A percentile compares a stretch with the other conserved stretches of the same genome.
Conservation (phyloP, 2,888 invertebrate genomes). For the Leucozona laternaria region DNA sequence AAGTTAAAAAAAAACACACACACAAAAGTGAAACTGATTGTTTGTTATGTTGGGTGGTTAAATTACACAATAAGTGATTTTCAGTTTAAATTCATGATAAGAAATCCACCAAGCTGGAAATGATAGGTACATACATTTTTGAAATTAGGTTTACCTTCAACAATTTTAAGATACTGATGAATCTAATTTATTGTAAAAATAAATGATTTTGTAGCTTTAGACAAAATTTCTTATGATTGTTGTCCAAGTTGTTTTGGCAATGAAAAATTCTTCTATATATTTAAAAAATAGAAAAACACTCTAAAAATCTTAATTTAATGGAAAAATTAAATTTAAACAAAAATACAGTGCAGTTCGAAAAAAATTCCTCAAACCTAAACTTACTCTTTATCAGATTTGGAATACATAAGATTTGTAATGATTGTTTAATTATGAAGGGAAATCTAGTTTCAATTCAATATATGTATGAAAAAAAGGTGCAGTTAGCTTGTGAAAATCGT, state of each 20-base stretch:
- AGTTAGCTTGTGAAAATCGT: too few relatives aligned
- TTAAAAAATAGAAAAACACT: too few relatives aligned
- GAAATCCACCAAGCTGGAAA: background rate
- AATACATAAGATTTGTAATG: too few relatives aligned
- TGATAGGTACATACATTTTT: background rate
- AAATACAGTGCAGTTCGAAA: too few relatives aligned
- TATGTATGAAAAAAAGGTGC: too few relatives aligned
- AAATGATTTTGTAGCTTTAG: background rate
- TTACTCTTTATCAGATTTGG: too few relatives aligned
- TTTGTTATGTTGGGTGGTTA: background rate
- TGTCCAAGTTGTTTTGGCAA: background rate
- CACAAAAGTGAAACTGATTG: background rate
- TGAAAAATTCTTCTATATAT: background rate
- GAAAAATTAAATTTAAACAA: too few relatives aligned
- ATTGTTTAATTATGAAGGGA: too few relatives aligned
- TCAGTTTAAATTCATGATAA: background rate
- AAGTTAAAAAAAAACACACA: constrained; percentile 17
- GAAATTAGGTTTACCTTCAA: background rate
- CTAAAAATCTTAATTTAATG: too few relatives aligned
- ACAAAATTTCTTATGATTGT: background rate
- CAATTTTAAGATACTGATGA: background rate
- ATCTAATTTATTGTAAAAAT: background rate
- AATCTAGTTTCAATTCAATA: too few relatives aligned
- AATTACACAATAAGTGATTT: constrained; percentile 13
- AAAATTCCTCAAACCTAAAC: too few relatives aligned